These are phyloP conservation scores for Melinaea marsaeus DNA, from an alignment of 2,888 invertebrate species.

Conservation along the genomic window DNA sequence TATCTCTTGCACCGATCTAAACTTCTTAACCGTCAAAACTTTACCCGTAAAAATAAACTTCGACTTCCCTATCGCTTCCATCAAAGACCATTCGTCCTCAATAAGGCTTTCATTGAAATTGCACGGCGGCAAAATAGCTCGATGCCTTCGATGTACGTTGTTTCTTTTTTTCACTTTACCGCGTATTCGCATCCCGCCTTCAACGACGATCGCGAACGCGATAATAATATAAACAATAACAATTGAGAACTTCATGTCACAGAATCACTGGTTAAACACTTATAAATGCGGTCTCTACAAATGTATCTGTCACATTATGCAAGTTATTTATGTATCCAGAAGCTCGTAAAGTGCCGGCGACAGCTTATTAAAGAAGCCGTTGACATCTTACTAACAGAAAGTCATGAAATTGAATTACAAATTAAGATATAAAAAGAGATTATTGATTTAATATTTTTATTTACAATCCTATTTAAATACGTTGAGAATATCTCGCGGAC, in stretches of 20 bases:
- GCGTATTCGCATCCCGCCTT: constrained; percentile 66
- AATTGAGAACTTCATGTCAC: constrained; percentile 63
- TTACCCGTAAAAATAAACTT: constrained; percentile 75
- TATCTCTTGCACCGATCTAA: constrained; percentile 49
- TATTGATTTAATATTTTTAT: constrained; percentile 13
- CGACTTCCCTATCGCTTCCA: constrained; percentile 71
- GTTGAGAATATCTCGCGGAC: neutral
- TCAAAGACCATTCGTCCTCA: constrained; percentile 71
- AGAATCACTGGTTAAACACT: constrained; percentile 57
- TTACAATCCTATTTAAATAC: constrained; percentile 4
- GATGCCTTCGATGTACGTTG: constrained; percentile 60
- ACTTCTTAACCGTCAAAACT: constrained; percentile 68
- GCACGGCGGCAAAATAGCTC: constrained; percentile 66
- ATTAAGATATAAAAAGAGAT: constrained; percentile 22
- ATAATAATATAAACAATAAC: constrained; percentile 71
- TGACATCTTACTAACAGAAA: constrained; percentile 69
- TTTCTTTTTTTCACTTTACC: constrained; percentile 72
- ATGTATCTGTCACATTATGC: constrained; percentile 74
- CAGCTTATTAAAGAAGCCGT: constrained; percentile 62
- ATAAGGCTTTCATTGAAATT: constrained; percentile 73
- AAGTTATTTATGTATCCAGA: constrained; percentile 63
- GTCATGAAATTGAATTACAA: constrained; percentile 56
- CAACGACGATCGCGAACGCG: constrained; percentile 61
- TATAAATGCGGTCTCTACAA: constrained; percentile 56
- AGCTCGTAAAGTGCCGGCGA: constrained; percentile 56